A percentile compares a stretch with the other conserved stretches of the same genome.
These are phyloP conservation scores for Meloidogyne floridensis DNA, from an alignment of 1,140 invertebrate genomes.

Conservation along the genomic window DNA sequence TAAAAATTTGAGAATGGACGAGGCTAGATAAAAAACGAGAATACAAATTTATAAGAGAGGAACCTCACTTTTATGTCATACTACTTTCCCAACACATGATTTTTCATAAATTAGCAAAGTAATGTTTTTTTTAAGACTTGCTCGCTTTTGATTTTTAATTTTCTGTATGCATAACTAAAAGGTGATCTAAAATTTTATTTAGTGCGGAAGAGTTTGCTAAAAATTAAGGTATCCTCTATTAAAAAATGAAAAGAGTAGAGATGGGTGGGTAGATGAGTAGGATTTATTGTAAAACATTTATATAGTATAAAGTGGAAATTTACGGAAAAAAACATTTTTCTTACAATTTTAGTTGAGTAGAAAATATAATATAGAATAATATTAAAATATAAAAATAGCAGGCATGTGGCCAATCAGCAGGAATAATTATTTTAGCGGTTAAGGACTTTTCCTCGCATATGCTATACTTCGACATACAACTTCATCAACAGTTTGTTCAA, in stretches of 20 bases:
- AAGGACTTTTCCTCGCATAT: conserved; percentile 26
- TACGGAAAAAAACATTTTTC: background rate
- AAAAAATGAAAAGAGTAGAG: background rate
- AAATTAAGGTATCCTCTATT: background rate
- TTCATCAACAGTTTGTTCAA: conserved; percentile 42
- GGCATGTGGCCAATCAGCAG: background rate
- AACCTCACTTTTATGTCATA: background rate
- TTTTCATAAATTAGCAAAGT: background rate
- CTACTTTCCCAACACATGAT: background rate
- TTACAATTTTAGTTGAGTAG: conserved; percentile 3
- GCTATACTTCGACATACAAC: conserved; percentile 37
- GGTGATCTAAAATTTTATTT: background rate
- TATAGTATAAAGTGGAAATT: background rate
- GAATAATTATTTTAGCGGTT: background rate
- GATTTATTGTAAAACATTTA: background rate
- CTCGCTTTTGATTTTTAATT: too few relatives aligned
- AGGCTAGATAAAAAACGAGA: background rate
- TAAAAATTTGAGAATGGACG: background rate
- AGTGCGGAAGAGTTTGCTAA: background rate
- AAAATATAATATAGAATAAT: too few relatives aligned
- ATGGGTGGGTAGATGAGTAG: background rate
- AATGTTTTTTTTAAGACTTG: too few relatives aligned
- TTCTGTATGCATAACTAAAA: too few relatives aligned
- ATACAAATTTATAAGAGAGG: background rate
- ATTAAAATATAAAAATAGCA: background rate